Conservation (phyloP, 2,888 invertebrate species). For the Ctenicera cuprea region DNA sequence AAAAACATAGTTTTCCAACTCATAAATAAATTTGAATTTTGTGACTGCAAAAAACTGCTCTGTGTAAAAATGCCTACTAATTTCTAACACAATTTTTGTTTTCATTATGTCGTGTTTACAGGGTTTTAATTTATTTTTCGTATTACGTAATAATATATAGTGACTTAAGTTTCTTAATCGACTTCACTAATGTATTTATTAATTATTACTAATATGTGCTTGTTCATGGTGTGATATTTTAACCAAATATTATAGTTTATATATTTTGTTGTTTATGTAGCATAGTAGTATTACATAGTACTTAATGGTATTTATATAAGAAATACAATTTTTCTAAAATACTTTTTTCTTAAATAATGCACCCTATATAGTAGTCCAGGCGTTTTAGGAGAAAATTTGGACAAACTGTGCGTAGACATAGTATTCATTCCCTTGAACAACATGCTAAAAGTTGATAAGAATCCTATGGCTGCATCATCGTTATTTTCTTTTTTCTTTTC, state of each 20-base stretch:
- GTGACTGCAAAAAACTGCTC: not conserved
- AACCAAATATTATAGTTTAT: conserved; percentile 42
- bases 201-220: conserved; percentile 37
- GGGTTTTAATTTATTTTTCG: conserved; percentile 18
- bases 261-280: conserved; percentile 15
- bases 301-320: conserved; percentile 23
- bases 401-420: no score
- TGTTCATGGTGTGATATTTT: conserved; percentile 47
- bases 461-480: no score
- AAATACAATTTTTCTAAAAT: conserved; percentile 7
- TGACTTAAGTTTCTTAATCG: conserved; percentile 10
- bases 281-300: conserved; percentile 11
- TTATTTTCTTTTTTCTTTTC: no score
- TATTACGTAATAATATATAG: not conserved
- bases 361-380: not conserved
- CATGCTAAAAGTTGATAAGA: no score
- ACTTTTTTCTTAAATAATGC: not conserved
- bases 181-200: conserved; percentile 25
- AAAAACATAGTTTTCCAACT: conserved; percentile 3
- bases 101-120: conserved; percentile 2
- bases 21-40: not conserved
- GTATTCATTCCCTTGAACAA: no score
- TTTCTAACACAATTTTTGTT: no score
- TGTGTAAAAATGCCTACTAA: not conserved
- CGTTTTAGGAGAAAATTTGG: no score